Conservation (phyloP, 2,797 vertebrate species). For the Scyliorhinus canicula region DNA sequence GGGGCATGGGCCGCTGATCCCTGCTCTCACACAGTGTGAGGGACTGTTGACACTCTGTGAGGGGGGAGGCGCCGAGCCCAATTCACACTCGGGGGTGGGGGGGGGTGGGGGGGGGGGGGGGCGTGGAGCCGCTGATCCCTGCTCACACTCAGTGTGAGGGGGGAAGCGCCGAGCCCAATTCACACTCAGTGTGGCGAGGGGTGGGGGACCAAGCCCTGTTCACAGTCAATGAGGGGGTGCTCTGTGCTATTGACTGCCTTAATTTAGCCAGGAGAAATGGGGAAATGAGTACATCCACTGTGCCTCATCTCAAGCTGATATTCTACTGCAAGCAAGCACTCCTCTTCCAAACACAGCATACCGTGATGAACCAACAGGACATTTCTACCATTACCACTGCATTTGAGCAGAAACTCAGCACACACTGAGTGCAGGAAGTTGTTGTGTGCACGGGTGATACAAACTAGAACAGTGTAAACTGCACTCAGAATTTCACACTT, state of each 20-base stretch:
- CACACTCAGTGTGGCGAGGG: background rate
- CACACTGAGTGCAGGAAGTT: background rate
- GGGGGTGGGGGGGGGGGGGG: no score
- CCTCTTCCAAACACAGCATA: background rate
- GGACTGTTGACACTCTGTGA: no score
- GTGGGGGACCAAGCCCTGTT: background rate
- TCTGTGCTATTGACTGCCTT: background rate
- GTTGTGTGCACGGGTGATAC: background rate
- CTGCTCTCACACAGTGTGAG: no score
- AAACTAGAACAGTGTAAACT: background rate
- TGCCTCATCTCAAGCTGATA: background rate
- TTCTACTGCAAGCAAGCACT: background rate
- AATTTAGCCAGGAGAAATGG: background rate
- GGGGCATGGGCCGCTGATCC: no score
- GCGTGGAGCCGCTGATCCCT: no score
- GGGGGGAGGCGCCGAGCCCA: no score
- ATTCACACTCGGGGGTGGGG: no score
- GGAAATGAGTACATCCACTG: conserved; percentile 15
- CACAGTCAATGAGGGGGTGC: background rate
- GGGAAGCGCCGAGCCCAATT: background rate
- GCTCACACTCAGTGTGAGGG: background rate
- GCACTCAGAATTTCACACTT: background rate
- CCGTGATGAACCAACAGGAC: background rate
- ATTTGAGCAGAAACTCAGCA: background rate
- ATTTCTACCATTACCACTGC: background rate